Evolutionary conservation across 2,113 vertebrate species (phyloP).

Genomic region (Peromyscus californicus): DNA sequence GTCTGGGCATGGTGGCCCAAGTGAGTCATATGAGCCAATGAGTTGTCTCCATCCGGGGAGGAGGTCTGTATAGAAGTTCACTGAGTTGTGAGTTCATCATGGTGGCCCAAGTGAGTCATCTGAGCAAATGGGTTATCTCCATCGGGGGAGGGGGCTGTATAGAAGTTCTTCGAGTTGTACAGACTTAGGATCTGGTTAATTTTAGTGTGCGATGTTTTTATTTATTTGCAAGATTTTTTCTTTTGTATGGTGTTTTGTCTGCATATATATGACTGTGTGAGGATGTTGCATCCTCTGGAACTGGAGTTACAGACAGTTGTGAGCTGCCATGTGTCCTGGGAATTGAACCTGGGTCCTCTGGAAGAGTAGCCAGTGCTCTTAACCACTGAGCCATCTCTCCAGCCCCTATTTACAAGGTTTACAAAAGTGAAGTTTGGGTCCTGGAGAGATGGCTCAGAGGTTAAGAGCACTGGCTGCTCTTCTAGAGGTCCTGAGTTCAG

Average conservation of each 20-base stretch:
- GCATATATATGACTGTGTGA: too few species aligned
- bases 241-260: too few species aligned
- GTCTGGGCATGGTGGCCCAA: not conserved
- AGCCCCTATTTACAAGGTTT: not conserved
- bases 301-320: too few species aligned
- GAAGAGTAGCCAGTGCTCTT: too few species aligned
- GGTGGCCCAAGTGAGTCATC: not conserved
- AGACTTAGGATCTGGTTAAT: not conserved
- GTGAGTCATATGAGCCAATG: not conserved
- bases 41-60: not conserved
- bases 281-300: too few species aligned
- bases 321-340: too few species aligned
- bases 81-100: not conserved
- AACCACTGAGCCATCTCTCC: too few species aligned
- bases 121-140: too few species aligned
- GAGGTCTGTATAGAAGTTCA: not conserved
- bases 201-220: not conserved
- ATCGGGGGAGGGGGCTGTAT: not conserved
- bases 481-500: too few species aligned
- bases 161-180: not conserved
- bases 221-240: not conserved
- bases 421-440: not conserved
- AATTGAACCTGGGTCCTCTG: too few species aligned
- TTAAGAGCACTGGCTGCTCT: too few species aligned
- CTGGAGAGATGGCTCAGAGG: too few species aligned